These are phyloP conservation scores for Drosophila tani DNA, from an alignment of 1,140 invertebrate species.

Conservation along the genomic window DNA sequence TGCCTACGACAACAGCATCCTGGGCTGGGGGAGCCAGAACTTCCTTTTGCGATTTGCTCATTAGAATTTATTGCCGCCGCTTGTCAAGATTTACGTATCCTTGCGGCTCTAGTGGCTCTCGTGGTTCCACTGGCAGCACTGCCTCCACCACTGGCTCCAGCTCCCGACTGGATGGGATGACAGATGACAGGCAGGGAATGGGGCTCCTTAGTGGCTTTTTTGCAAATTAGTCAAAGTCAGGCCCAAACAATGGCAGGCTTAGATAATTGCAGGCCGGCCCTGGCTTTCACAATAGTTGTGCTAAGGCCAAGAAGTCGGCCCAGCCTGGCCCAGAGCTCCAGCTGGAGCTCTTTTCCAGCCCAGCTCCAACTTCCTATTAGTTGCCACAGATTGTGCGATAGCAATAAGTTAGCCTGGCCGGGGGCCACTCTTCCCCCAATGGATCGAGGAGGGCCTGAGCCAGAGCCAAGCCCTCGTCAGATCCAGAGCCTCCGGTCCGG, in stretches of 20 bases:
- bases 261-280: conserved; percentile 76
- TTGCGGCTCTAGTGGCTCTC: conserved; percentile 40
- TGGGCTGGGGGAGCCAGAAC: conserved; percentile 62
- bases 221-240: conserved; percentile 83
- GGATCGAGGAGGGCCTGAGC: conserved; percentile 20
- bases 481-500: conserved; percentile 30
- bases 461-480: conserved; percentile 38
- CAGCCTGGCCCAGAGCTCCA: conserved; percentile 16
- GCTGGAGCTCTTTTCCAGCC: conserved; percentile 16
- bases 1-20: conserved; percentile 74
- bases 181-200: conserved; percentile 75
- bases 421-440: conserved; percentile 17
- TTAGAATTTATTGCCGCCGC: conserved; percentile 82
- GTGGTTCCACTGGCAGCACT: background rate
- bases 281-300: conserved; percentile 71
- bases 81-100: conserved; percentile 83
- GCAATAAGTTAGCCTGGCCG: conserved; percentile 74
- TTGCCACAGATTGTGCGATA: conserved; percentile 80
- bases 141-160: background rate
- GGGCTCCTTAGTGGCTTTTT: conserved; percentile 60
- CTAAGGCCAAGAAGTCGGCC: conserved; percentile 60
- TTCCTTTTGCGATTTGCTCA: conserved; percentile 82
- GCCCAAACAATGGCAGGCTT: conserved; percentile 78
- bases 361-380: conserved; percentile 77
- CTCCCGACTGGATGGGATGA: conserved; percentile 63